These are phyloP conservation scores for Calonectris borealis DNA, from an alignment of 2,113 vertebrate genomes.

Conservation along the genomic window DNA sequence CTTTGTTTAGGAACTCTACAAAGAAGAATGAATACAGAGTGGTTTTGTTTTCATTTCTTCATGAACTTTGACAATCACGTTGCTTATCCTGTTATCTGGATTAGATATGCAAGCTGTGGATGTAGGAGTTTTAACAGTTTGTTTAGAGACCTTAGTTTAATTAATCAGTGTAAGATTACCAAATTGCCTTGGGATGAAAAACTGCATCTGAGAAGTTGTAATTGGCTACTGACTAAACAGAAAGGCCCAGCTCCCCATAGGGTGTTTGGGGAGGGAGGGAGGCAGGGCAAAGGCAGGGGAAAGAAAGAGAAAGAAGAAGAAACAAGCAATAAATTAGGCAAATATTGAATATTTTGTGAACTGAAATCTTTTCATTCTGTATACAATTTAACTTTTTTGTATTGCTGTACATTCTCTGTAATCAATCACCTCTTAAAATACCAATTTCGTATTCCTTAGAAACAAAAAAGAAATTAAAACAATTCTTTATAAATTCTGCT, in stretches of 20 bases:
- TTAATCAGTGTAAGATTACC: conserved; percentile 38
- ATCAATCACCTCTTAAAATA: neutral
- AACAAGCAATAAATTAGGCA: neutral
- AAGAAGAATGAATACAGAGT: conserved; percentile 16
- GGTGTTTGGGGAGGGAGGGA: neutral
- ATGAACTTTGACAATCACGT: neutral
- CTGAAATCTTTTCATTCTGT: neutral
- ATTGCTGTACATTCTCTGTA: neutral
- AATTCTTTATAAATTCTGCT: neutral
- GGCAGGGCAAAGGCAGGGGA: neutral
- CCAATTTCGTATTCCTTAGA: neutral
- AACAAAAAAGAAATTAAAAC: neutral
- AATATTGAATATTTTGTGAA: neutral
- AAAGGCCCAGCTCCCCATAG: neutral
- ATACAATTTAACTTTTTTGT: neutral
- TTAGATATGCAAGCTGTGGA: conserved; percentile 29
- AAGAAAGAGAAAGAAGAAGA: neutral
- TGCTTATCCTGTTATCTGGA: conserved; percentile 34
- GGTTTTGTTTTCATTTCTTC: conserved; percentile 8
- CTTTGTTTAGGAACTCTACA: conserved; percentile 20
- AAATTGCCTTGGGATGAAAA: conserved; percentile 3
- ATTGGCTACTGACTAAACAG: conserved; percentile 4
- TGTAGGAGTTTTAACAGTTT: neutral
- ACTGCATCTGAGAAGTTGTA: neutral
- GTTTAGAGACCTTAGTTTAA: neutral